These are phyloP conservation scores for Osmoderma eremita DNA, from an alignment of 2,888 invertebrate genomes.

Conservation along the genomic window DNA sequence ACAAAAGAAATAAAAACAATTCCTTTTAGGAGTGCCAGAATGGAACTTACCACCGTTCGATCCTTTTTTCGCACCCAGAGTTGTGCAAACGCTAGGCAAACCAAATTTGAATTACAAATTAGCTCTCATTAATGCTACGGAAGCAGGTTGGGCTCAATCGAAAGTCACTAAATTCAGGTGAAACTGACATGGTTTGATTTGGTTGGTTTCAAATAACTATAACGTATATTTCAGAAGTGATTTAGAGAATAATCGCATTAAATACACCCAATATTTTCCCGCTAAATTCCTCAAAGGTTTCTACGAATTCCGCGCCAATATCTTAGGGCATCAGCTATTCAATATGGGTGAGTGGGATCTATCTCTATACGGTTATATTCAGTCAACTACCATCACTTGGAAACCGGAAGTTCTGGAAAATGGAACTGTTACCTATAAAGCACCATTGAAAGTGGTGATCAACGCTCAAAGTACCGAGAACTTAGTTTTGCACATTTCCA, in stretches of 20 bases:
- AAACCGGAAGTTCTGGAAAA: conserved; percentile 61
- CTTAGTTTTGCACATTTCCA: conserved; percentile 80
- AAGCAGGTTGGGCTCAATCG: conserved; percentile 80
- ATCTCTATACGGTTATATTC: conserved; percentile 73
- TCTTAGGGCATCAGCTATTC: conserved; percentile 70
- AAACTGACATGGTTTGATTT: not conserved
- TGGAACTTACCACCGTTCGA: conserved; percentile 80
- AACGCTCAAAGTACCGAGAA: conserved; percentile 80
- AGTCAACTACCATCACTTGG: conserved; percentile 73
- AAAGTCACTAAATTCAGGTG: conserved; percentile 80
- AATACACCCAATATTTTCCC: conserved; percentile 85
- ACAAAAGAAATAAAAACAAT: not conserved
- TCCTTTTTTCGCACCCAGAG: conserved; percentile 77
- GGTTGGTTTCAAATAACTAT: not conserved
- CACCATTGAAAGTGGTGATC: conserved; percentile 72
- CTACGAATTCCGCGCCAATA: conserved; percentile 72
- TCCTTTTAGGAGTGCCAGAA: conserved; percentile 74
- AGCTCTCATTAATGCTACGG: conserved; percentile 76
- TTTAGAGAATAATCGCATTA: conserved; percentile 71
- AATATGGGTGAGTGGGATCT: conserved; percentile 81
- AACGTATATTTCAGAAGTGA: conserved; percentile 69
- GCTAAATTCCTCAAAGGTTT: conserved; percentile 79
- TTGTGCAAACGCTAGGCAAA: conserved; percentile 72
- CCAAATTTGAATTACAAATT: conserved; percentile 75
- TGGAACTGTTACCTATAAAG: conserved; percentile 53